phyloP scores from a whole-genome alignment of 2,113 vertebrate species.

The Enhydra lutris region DNA sequence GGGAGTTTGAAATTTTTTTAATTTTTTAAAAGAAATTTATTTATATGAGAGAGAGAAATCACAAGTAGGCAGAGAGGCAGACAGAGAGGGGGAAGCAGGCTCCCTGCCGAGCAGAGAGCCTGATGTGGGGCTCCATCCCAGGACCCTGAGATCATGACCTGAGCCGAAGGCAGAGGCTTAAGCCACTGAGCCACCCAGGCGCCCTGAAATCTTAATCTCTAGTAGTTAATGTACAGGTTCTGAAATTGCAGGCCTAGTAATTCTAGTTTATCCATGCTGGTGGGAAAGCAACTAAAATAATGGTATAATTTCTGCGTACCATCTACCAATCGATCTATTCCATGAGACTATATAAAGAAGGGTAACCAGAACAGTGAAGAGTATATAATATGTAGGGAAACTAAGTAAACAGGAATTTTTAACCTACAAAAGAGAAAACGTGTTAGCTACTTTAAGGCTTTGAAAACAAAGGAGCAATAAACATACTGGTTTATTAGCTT shows the following conservation, averaged over 20 bases:
- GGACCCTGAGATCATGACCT: too few species aligned
- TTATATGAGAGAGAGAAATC: too few species aligned
- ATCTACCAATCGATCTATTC: background rate
- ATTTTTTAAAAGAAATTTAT: too few species aligned
- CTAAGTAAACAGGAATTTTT: background rate
- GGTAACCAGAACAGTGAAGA: background rate
- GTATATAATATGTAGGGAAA: background rate
- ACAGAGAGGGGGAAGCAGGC: too few species aligned
- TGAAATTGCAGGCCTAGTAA: background rate
- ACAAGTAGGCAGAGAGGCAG: too few species aligned
- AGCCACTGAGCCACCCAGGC: too few species aligned
- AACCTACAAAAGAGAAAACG: conserved; percentile 3
- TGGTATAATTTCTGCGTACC: background rate
- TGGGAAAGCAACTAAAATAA: background rate
- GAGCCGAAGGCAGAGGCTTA: too few species aligned
- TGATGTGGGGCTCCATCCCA: too few species aligned
- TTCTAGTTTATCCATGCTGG: background rate
- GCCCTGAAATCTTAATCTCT: background rate
- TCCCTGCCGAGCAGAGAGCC: too few species aligned
- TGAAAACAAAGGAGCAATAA: background rate
- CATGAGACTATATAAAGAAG: background rate
- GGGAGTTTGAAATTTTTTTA: background rate
- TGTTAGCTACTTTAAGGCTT: background rate
- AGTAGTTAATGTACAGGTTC: background rate
- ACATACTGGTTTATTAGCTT: background rate